A percentile compares a stretch with the other conserved stretches of the same genome.
phyloP scores from a whole-genome alignment of 2,113 vertebrate genomes.

The Rhipidura dahli region DNA sequence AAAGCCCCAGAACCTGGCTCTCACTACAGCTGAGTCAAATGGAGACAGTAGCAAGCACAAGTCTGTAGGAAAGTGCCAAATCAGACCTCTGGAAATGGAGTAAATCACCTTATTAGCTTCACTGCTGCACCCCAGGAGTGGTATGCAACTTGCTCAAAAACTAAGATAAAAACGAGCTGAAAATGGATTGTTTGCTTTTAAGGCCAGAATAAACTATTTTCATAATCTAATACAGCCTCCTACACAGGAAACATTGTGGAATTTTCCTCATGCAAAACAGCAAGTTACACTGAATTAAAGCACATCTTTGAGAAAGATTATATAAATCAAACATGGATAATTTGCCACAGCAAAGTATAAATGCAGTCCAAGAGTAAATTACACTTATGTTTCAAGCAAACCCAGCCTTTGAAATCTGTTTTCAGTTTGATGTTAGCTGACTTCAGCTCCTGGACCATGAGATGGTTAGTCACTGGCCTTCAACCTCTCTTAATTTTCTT shows the following conservation, averaged over 20 bases:
- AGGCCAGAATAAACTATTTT: not conserved
- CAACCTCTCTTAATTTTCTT: not conserved
- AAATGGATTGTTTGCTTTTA: not conserved
- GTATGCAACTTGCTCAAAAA: not conserved
- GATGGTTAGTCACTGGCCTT: not conserved
- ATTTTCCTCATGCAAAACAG: not conserved
- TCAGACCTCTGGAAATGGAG: not conserved
- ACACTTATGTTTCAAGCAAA: not conserved
- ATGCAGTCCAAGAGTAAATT: not conserved
- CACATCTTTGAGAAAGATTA: not conserved
- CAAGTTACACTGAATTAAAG: not conserved
- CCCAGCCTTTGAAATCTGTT: not conserved
- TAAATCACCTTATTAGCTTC: not conserved
- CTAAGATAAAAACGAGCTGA: conserved; percentile 15
- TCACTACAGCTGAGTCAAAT: not conserved
- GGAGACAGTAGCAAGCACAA: not conserved
- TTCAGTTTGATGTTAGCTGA: not conserved
- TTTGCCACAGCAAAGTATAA: not conserved
- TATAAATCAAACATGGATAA: not conserved
- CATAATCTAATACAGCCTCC: not conserved
- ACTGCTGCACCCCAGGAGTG: not conserved
- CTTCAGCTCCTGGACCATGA: not conserved
- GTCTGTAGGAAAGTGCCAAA: not conserved
- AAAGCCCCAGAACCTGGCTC: not conserved
- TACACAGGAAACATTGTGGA: not conserved